Conservation (phyloP, 2,888 invertebrate genomes). For the Zygothrica quintamaculata region DNA sequence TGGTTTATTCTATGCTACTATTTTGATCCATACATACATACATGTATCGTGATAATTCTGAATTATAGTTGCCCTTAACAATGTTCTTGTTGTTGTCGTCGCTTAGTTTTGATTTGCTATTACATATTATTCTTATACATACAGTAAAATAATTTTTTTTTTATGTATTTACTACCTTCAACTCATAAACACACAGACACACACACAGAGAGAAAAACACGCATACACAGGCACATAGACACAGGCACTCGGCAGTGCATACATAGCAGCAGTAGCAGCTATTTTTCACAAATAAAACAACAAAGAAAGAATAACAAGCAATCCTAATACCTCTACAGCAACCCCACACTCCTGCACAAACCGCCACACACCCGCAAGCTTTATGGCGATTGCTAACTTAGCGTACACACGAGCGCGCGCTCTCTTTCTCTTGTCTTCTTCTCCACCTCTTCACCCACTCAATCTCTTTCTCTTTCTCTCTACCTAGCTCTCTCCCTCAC, state of each 20-base stretch:
- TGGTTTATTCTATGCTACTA: conserved; percentile 21
- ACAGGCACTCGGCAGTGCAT: conserved; percentile 59
- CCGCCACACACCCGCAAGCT: conserved; percentile 26
- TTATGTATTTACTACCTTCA: conserved; percentile 70
- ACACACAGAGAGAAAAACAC: conserved; percentile 40
- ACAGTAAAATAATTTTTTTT: conserved; percentile 45
- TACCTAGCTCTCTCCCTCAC: conserved; percentile 19
- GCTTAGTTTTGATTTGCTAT: conserved; percentile 64
- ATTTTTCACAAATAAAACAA: conserved; percentile 80
- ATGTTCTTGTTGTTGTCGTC: conserved; percentile 51
- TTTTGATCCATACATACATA: conserved; percentile 5
- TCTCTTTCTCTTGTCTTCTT: conserved; percentile 7
- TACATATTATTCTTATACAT: conserved; percentile 56
- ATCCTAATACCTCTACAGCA: conserved; percentile 63
- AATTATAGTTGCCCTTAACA: conserved; percentile 46
- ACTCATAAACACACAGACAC: conserved; percentile 50
- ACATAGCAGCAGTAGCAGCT: conserved; percentile 66
- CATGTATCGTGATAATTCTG: conserved; percentile 28
- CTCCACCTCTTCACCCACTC: conserved; percentile 10
- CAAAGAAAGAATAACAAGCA: conserved; percentile 79
- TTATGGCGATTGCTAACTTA: conserved; percentile 55
- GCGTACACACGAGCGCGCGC: conserved; percentile 43
- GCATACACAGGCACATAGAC: conserved; percentile 18
- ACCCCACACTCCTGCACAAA: conserved; percentile 21
- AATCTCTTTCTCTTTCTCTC: conserved; percentile 13